phyloP scores from a whole-genome alignment of 1,140 invertebrate genomes.

The Trichonephila clavipes region DNA sequence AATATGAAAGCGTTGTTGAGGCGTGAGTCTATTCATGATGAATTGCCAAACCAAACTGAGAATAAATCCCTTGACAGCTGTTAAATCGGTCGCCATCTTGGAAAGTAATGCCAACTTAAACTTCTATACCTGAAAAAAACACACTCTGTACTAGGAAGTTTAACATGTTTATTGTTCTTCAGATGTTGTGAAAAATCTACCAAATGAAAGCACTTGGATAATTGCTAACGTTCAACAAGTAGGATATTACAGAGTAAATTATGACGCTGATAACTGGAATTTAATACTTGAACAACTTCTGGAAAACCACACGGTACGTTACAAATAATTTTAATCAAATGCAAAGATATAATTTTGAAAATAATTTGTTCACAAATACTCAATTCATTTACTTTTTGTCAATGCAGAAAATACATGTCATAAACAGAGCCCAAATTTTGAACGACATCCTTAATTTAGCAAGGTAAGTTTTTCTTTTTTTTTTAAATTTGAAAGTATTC shows the following conservation, averaged over 20 bases:
- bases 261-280: constrained; percentile 89
- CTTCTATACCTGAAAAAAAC: no score
- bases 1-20: no score
- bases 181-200: constrained; percentile 63
- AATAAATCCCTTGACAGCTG: no score
- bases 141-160: no score
- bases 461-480: constrained; percentile 30
- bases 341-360: background rate
- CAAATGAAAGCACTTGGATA: constrained; percentile 86
- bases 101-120: no score
- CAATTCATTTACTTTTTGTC: background rate
- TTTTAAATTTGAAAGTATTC: no score
- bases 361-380: background rate
- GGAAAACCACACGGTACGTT: constrained; percentile 79
- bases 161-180: constrained; percentile 25
- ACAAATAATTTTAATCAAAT: background rate
- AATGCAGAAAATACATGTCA: constrained; percentile 84
- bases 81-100: no score
- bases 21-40: no score
- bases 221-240: constrained; percentile 90
- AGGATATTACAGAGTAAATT: constrained; percentile 92
- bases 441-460: constrained; percentile 93
- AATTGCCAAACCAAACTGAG: no score
- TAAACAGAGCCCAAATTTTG: constrained; percentile 92
- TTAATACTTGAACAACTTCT: constrained; percentile 87